Percentiles rank a stretch among this genome's conserved stretches.
These are phyloP conservation scores for Mormyrus hasselquistii DNA, from an alignment of 2,797 vertebrate genomes.

Conservation along the genomic window DNA sequence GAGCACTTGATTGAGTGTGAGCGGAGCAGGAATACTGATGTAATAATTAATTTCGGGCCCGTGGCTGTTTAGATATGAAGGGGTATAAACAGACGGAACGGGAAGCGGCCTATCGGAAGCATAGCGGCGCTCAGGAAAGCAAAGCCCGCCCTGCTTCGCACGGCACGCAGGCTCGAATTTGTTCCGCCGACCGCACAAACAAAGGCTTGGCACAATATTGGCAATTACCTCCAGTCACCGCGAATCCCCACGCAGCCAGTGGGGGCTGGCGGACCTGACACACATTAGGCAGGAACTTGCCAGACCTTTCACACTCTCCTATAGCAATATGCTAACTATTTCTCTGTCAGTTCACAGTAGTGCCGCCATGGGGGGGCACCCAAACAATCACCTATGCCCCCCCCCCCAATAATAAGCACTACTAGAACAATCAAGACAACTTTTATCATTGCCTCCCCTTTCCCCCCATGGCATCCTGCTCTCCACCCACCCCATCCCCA, in stretches of 20 bases:
- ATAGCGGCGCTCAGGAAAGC: not conserved
- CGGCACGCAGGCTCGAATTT: not conserved
- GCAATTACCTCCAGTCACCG: not conserved
- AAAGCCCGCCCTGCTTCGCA: not conserved
- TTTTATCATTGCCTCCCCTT: not conserved
- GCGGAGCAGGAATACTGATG: slow-evolving; percentile 38
- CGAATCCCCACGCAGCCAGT: not conserved
- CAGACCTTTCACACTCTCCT: not conserved
- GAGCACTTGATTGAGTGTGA: slow-evolving; percentile 38
- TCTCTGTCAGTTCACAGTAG: not conserved
- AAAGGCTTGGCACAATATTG: not conserved
- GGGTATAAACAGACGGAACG: slow-evolving; percentile 30
- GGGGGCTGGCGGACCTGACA: not conserved
- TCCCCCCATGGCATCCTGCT: not conserved
- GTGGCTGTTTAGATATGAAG: slow-evolving; percentile 30
- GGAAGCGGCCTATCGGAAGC: not conserved
- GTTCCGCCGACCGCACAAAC: not conserved
- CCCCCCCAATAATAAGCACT: not conserved
- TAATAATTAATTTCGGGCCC: slow-evolving; percentile 42
- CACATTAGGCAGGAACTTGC: not conserved
- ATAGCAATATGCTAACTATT: not conserved
- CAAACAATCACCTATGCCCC: not conserved
- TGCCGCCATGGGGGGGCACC: not conserved
- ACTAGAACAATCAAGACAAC: not conserved
- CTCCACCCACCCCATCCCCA: not conserved